These are phyloP conservation scores for Noctua janthe DNA, from an alignment of 2,888 invertebrate genomes.

Conservation along the genomic window DNA sequence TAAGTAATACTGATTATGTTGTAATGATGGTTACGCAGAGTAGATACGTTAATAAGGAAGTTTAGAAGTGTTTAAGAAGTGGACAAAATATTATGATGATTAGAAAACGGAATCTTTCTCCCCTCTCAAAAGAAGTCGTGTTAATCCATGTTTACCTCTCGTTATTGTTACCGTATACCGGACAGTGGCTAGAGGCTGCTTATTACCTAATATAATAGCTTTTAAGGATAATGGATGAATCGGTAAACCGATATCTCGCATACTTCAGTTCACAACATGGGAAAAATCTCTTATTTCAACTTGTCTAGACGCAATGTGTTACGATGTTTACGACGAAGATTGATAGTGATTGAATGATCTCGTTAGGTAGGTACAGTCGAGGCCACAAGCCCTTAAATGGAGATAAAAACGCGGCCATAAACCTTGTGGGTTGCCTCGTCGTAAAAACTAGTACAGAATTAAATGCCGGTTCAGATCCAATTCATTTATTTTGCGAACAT, in stretches of 20 bases:
- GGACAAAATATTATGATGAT: neutral
- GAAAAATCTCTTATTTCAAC: neutral
- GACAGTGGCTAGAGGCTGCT: neutral
- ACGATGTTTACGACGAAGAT: slow-evolving; percentile 7
- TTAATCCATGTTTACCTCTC: neutral
- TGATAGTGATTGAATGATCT: slow-evolving; percentile 8
- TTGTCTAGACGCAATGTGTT: neutral
- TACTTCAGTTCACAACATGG: neutral
- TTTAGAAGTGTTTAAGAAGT: too few species aligned
- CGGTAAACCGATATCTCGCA: neutral
- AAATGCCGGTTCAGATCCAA: neutral
- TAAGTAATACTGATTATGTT: neutral
- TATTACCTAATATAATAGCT: neutral
- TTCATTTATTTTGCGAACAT: neutral
- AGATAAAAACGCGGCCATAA: slow-evolving; percentile 24
- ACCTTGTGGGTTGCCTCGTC: neutral
- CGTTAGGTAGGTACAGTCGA: neutral
- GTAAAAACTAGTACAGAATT: neutral
- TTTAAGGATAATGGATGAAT: neutral
- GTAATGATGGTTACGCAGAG: neutral
- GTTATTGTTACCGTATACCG: neutral
- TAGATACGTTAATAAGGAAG: neutral
- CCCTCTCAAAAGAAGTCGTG: neutral
- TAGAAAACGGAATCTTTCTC: neutral
- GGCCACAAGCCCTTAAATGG: slow-evolving; percentile 6